These are phyloP conservation scores for Thunnus albacares DNA, from an alignment of 2,797 vertebrate species.

Conservation along the genomic window DNA sequence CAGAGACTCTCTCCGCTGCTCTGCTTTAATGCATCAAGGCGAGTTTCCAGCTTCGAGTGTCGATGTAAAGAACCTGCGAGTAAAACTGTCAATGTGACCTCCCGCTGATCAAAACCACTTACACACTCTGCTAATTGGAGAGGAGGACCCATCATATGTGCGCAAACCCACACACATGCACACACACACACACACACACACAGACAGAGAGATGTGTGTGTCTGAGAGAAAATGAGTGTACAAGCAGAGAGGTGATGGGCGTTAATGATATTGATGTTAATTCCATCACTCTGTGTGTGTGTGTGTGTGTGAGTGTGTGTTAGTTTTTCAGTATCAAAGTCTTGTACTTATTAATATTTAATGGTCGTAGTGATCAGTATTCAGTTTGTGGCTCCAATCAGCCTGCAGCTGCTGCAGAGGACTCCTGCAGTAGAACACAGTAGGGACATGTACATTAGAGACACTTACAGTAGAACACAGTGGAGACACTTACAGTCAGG, in stretches of 20 bases:
- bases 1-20: too few species aligned
- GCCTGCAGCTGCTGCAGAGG: slow-evolving; percentile 32
- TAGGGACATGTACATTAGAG: slow-evolving; percentile 8
- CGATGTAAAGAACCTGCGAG: not conserved
- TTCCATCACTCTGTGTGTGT: slow-evolving; percentile 50
- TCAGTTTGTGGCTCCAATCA: slow-evolving; percentile 56
- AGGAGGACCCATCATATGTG: slow-evolving; percentile 55
- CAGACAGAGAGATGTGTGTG: slow-evolving; percentile 6
- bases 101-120: slow-evolving; percentile 55
- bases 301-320: slow-evolving; percentile 5
- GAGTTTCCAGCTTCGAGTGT: slow-evolving; percentile 7
- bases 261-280: slow-evolving; percentile 72
- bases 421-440: slow-evolving; percentile 23
- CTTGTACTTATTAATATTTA: slow-evolving; percentile 72
- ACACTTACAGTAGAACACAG: not conserved
- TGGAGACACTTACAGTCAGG: too few species aligned
- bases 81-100: slow-evolving; percentile 40
- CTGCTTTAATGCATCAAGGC: not conserved
- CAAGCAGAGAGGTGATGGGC: slow-evolving; percentile 61
- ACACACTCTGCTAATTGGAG: slow-evolving; percentile 55
- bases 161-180: slow-evolving; percentile 20
- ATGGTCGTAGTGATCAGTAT: slow-evolving; percentile 73
- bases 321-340: slow-evolving; percentile 65
- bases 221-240: slow-evolving; percentile 42
- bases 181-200: slow-evolving; percentile 6